phyloP scores from a whole-genome alignment of 2,797 vertebrate genomes.

The Tapera naevia region DNA sequence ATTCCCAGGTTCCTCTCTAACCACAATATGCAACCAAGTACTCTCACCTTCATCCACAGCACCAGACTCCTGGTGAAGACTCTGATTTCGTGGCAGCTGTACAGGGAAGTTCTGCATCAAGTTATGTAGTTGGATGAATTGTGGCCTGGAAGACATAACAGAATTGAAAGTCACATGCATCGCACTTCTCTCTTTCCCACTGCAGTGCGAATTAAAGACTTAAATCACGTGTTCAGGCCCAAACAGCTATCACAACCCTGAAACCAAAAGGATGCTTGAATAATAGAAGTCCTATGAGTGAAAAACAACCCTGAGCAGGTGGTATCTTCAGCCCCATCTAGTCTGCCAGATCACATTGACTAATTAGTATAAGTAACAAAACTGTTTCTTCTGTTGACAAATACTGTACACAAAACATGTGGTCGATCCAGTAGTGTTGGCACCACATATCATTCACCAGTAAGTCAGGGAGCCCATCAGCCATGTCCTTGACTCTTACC shows the following conservation, averaged over 20 bases:
- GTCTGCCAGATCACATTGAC: background rate
- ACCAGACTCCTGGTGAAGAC: background rate
- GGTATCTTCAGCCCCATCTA: background rate
- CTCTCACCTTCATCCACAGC: background rate
- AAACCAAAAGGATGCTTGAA: background rate
- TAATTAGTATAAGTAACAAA: background rate
- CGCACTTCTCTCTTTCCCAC: background rate
- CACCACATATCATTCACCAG: background rate
- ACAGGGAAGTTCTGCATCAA: background rate
- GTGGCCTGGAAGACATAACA: background rate
- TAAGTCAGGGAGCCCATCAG: background rate
- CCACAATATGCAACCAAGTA: background rate
- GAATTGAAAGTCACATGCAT: background rate
- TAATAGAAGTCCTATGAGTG: background rate
- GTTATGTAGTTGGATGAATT: background rate
- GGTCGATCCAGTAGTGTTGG: background rate
- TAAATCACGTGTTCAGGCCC: background rate
- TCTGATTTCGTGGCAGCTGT: background rate
- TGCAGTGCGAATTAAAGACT: background rate
- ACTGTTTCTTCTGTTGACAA: background rate
- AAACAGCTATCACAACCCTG: background rate
- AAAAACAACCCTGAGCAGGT: background rate
- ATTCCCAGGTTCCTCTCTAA: background rate
- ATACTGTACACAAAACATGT: background rate
- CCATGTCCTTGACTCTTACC: background rate